phyloP scores from a whole-genome alignment of 1,140 invertebrate genomes.

The Trachymyrmex cornetzi region DNA sequence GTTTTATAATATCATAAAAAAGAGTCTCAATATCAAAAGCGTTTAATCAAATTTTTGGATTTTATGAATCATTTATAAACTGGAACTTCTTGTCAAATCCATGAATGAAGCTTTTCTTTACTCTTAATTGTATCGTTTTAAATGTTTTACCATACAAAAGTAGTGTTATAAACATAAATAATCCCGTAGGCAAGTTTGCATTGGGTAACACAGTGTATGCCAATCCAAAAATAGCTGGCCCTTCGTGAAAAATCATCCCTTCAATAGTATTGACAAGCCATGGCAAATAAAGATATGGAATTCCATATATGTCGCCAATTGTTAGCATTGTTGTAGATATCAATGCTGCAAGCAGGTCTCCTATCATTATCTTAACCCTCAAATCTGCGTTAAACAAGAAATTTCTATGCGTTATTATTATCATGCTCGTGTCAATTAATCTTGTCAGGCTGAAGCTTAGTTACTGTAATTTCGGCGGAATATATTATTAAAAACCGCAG shows the following conservation, averaged over 20 bases:
- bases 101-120: neutral
- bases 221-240: slow-evolving; percentile 70
- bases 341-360: slow-evolving; percentile 74
- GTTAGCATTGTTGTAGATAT: slow-evolving; percentile 76
- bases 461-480: slow-evolving; percentile 79
- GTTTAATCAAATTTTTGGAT: neutral
- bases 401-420: neutral
- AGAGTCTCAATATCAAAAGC: too few species aligned
- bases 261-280: slow-evolving; percentile 78
- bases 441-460: neutral
- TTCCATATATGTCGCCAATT: slow-evolving; percentile 70
- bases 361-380: slow-evolving; percentile 71
- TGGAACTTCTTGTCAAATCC: neutral
- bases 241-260: slow-evolving; percentile 76
- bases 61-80: neutral
- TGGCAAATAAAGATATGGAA: slow-evolving; percentile 79
- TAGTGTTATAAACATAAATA: slow-evolving; percentile 72
- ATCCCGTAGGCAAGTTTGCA: slow-evolving; percentile 63
- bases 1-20: too few species aligned
- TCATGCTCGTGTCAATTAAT: neutral
- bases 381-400: slow-evolving; percentile 66
- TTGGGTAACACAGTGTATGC: slow-evolving; percentile 70
- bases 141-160: slow-evolving; percentile 76
- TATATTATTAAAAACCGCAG: slow-evolving; percentile 73
- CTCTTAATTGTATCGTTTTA: neutral